phyloP scores from a whole-genome alignment of 2,888 invertebrate species.

The Timema podura region DNA sequence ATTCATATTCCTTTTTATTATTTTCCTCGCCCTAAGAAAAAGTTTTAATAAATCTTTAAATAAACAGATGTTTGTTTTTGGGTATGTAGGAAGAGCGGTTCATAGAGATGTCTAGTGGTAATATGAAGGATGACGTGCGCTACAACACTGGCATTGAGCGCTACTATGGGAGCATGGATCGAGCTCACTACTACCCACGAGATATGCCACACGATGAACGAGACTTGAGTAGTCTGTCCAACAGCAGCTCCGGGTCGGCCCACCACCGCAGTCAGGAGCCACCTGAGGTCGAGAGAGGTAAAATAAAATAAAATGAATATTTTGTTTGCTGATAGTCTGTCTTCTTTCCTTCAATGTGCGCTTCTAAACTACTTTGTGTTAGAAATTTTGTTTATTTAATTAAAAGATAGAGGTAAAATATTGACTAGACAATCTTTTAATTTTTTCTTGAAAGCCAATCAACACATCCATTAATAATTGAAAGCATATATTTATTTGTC shows the following conservation, averaged over 20 bases:
- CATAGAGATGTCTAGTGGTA: slow-evolving; percentile 38
- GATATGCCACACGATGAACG: slow-evolving; percentile 44
- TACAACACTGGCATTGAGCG: slow-evolving; percentile 27
- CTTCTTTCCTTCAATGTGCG: too few relatives aligned
- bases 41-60: slow-evolving; percentile 12
- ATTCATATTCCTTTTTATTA: too few relatives aligned
- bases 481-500: too few relatives aligned
- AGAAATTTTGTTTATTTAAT: too few relatives aligned
- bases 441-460: too few relatives aligned
- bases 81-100: slow-evolving; percentile 51
- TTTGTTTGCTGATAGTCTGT: too few relatives aligned
- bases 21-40: too few relatives aligned
- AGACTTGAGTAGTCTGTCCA: slow-evolving; percentile 50
- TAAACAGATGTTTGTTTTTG: not conserved
- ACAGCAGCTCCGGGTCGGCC: slow-evolving; percentile 48
- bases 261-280: slow-evolving; percentile 55
- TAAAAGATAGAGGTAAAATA: too few relatives aligned
- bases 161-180: slow-evolving; percentile 43
- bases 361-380: too few relatives aligned
- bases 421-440: too few relatives aligned
- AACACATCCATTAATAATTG: too few relatives aligned
- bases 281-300: slow-evolving; percentile 52
- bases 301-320: not conserved
- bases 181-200: slow-evolving; percentile 23
- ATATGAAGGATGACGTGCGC: slow-evolving; percentile 35